Evolutionary conservation across 2,113 vertebrate species (phyloP), one percentile per base, ranked within the genome.

Genomic region (Psammodynastes pulverulentus): DNA sequence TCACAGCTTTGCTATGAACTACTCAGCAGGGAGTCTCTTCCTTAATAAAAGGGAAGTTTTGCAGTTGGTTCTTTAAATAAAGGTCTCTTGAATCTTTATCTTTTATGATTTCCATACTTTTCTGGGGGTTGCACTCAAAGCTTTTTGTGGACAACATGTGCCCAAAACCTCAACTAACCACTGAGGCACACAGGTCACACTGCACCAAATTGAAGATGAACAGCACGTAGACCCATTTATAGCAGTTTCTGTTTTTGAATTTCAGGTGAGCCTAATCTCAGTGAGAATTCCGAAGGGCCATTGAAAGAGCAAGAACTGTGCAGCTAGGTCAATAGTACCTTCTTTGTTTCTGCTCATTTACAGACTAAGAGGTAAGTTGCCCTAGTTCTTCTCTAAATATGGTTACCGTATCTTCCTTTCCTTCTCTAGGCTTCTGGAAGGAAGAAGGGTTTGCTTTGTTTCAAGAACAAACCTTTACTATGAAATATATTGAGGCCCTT

Each of bases 181-280:
- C 10, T 52, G 51, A 23, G 3, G 29, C n/a, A 52, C n/a, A 79
- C 24, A 45, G 51, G 26, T 15, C 46, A 49, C 54, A 51, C 5
- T 17, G 7, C 87, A 43, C 72, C 13, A 13, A 93, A 34, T 34
- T 89, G 85, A 58, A 29, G 84, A 48, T 84, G 84, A 39, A 45
- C 93, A 90, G 89, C 53, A 23, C 19, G 79, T 89, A 56, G 39
- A 3, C 3, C 92, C 94, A 15, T 24, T 9, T 72, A 23, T 5
- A 84, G 34, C 29, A 49, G 13, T 13, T n/a, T 8, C 48, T 53
- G 95, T 62, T 92, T n/a, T 48, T 34, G 43, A 94, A 95, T 96
- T 97, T 91, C 94, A 98, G 97, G 97, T 90, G 97, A 98, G 52
- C 34, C 95, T 58, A 96, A 95, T 53, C 96, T 94, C 92, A 96